Evolutionary conservation across 2,888 invertebrate species (phyloP), one percentile per base, ranked within the genome.

Genomic region (Mimachlamys varia): DNA sequence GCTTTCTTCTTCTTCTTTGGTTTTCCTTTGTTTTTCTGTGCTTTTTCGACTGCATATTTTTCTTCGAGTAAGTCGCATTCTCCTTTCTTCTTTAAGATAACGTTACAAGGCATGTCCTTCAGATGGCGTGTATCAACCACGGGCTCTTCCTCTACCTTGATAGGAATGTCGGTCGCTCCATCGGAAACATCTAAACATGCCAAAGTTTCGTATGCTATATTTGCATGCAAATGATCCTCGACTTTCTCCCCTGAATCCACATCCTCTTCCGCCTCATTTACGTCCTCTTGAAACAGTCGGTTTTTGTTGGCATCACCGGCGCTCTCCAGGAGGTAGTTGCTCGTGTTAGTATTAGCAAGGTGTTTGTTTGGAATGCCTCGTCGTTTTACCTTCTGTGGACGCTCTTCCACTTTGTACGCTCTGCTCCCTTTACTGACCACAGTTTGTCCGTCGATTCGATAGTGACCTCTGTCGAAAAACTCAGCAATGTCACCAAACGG

Each of bases 341-440:
- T 76, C 33, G 76, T 76, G 33, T 76, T 76, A 27, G 76, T 76
- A 15, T 76, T 76, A 27, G 27, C 27, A 27, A 76, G 76, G 76
- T 76, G 76, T 76, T 76, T 76, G 22, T 76, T 76, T 76, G 76
- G 76, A 76, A 76, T 76, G 2, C 76, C 76, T 27, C 76, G 76
- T 76, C 76, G 27, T 76, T 76, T 76, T 4, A 76, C 76, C 33
- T 76, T 76, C 15, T 76, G 76, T 33, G 27, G 76, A 27, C 76
- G 76, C 33, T 10, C 76, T 7, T 76, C 76, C 33, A 76, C 76
- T 15, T 76, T 76, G 33, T 27, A 27, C 27, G 22, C 76, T 76
- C 76, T 76, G 2, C 27, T 33, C 13, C 76, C 76, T 17, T 76
- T 76, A 17, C 76, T 76, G 33, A 76, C 76, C 27, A 76, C 22